These are phyloP conservation scores for Spizaetus ornatus DNA, from an alignment of 2,113 vertebrate genomes.

Conservation along the genomic window DNA sequence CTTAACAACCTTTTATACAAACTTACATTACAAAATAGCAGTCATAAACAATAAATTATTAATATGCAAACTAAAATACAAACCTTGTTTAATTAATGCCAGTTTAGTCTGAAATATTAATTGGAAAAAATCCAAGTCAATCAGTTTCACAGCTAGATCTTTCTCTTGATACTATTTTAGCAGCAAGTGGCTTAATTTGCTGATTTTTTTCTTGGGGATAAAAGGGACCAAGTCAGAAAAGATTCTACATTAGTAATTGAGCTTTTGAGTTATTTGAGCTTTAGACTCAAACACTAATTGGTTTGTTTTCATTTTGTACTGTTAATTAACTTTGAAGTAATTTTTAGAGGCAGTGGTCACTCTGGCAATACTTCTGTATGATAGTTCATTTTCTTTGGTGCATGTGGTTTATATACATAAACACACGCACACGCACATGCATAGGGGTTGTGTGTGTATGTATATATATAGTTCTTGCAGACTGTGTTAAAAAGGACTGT, in stretches of 20 bases:
- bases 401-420: not conserved
- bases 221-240: not conserved
- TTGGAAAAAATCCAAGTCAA: not conserved
- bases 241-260: not conserved
- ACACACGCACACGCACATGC: fast-evolving
- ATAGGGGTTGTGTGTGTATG: fast-evolving
- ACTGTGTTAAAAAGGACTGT: not conserved
- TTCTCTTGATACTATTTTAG: not conserved
- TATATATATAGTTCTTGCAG: not conserved
- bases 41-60: not conserved
- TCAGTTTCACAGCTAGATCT: not conserved
- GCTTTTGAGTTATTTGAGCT: not conserved
- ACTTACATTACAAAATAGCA: not conserved
- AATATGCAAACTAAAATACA: not conserved
- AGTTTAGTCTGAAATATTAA: not conserved
- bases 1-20: not conserved
- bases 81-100: not conserved
- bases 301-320: not conserved
- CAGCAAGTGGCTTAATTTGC: not conserved
- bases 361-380: not conserved
- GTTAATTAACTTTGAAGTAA: not conserved
- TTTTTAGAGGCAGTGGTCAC: not conserved
- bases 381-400: not conserved
- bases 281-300: not conserved
- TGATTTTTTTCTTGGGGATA: not conserved